Evolutionary conservation across 2,888 invertebrate genomes (phyloP).

Genomic region (Hirudinaria manillensis): DNA sequence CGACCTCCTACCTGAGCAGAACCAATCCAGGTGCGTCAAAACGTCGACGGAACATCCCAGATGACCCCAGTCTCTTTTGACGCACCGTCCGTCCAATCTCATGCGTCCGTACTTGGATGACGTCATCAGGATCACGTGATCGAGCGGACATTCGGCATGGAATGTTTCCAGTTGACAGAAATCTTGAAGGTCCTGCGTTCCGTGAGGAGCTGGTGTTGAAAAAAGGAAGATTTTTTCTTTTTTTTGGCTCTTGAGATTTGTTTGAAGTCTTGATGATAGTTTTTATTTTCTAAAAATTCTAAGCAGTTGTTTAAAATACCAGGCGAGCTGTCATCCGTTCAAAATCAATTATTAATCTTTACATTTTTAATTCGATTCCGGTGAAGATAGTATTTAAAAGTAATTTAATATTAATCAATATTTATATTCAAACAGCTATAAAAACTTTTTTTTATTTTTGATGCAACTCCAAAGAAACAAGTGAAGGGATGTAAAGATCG

Average conservation of each 20-base stretch:
- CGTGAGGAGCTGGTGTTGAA: not conserved
- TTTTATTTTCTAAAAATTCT: no score
- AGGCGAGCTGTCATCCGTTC: no score
- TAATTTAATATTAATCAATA: no score
- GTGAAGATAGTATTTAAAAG: no score
- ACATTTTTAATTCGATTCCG: no score
- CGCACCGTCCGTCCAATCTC: slow-evolving; percentile 33
- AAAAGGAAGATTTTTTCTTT: not conserved
- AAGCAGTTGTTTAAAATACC: no score
- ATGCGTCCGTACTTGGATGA: slow-evolving; percentile 21
- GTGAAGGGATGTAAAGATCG: no score
- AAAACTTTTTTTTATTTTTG: no score
- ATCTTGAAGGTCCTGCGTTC: not conserved
- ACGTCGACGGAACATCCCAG: slow-evolving; percentile 37
- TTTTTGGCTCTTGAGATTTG: not conserved
- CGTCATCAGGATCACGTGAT: slow-evolving; percentile 21
- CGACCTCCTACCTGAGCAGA: slow-evolving; percentile 36
- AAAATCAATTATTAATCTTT: no score
- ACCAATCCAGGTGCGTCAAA: slow-evolving; percentile 35
- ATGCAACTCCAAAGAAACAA: no score
- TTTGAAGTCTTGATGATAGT: no score
- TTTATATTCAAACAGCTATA: no score
- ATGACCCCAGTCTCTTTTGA: slow-evolving; percentile 35
- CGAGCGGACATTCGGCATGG: slow-evolving; percentile 18
- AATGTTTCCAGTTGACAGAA: slow-evolving; percentile 26